Percentiles rank a stretch among this genome's conserved stretches.
Evolutionary conservation across 2,797 vertebrate species (phyloP).

Genomic region (Notolabrus celidotus): DNA sequence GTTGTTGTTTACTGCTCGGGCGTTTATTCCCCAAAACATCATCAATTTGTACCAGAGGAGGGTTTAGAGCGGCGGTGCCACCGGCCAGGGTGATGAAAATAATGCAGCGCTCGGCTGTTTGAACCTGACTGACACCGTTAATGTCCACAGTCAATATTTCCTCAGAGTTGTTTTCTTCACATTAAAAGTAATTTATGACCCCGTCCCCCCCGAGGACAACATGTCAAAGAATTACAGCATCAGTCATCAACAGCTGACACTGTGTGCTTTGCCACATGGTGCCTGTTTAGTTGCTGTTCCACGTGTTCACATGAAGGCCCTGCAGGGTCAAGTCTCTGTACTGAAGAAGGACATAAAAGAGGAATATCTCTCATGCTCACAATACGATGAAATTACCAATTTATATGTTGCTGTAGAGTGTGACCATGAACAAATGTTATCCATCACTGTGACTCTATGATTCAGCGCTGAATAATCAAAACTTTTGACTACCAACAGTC

Average conservation of each 20-base stretch:
- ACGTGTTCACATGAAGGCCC: neutral
- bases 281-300: neutral
- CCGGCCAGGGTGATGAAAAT: conserved; percentile 13
- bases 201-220: conserved; percentile 17
- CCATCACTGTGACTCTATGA: too few relatives aligned
- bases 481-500: too few relatives aligned
- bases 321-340: neutral
- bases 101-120: conserved; percentile 26
- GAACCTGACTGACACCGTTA: conserved; percentile 13
- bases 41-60: conserved; percentile 4
- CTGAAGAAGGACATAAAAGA: neutral
- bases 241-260: conserved; percentile 30
- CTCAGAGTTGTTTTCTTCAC: neutral
- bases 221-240: conserved; percentile 16
- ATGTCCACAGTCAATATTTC: neutral
- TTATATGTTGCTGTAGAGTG: too few relatives aligned
- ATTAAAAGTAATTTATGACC: conserved; percentile 4
- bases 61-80: neutral
- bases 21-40: conserved; percentile 26
- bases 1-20: neutral
- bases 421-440: too few relatives aligned
- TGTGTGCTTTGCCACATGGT: neutral
- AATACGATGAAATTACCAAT: neutral
- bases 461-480: too few relatives aligned
- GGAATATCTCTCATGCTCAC: neutral